A percentile compares a stretch with the other conserved stretches of the same genome.
These are phyloP conservation scores for Melanophora roralis DNA, from an alignment of 2,888 invertebrate species.

Conservation along the genomic window DNA sequence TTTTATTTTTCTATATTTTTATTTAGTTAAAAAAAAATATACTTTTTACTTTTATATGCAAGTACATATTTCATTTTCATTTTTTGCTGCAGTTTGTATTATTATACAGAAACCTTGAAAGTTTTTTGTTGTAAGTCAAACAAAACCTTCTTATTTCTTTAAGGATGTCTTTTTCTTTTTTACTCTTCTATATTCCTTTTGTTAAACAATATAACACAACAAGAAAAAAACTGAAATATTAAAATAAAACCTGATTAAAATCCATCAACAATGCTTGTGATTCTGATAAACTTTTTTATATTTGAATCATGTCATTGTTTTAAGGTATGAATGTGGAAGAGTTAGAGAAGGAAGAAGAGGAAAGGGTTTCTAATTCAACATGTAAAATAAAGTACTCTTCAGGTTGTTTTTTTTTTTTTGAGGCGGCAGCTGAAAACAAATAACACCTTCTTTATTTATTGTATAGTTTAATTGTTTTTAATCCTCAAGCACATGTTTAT, in stretches of 20 bases:
- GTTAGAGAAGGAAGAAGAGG: not conserved
- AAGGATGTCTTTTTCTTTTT: conserved; percentile 12
- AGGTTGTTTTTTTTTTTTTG: not conserved
- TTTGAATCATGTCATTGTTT: conserved; percentile 47
- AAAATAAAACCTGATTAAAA: conserved; percentile 59
- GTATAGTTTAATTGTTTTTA: not conserved
- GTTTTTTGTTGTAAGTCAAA: conserved; percentile 41
- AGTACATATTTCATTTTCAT: not conserved
- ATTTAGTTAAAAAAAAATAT: not conserved
- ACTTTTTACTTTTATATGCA: not conserved
- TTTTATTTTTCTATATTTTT: not conserved
- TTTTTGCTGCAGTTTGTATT: not conserved
- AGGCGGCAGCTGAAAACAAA: not conserved
- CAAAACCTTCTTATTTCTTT: conserved; percentile 43
- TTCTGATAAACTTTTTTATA: conserved; percentile 4
- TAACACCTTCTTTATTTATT: conserved; percentile 9
- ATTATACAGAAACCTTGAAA: conserved; percentile 37
- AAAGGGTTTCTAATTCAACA: not conserved
- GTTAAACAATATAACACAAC: conserved; percentile 7
- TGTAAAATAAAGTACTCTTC: conserved; percentile 20
- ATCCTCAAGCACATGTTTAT: not conserved
- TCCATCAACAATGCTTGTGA: conserved; percentile 48
- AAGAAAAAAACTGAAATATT: conserved; percentile 18
- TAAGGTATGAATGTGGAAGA: not conserved
- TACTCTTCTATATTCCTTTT: not conserved